Conservation (phyloP, 1,140 invertebrate species). For the Drosophila micromelanica region DNA sequence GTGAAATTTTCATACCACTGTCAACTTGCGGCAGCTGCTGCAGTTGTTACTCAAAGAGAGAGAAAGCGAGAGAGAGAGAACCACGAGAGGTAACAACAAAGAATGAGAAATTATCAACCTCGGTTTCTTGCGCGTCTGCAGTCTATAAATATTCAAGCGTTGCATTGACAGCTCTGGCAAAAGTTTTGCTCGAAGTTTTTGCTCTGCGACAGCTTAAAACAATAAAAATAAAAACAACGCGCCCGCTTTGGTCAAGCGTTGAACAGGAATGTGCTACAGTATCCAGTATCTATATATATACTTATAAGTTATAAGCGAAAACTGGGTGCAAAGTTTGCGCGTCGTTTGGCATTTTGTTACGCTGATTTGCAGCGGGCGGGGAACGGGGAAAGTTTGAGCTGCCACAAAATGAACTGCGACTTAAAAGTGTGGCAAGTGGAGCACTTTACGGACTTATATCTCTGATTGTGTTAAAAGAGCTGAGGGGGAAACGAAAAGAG, state of each 20-base stretch:
- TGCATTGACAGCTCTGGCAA: constrained; percentile 60
- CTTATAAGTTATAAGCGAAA: not conserved
- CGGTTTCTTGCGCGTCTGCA: constrained; percentile 20
- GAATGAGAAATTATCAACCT: constrained; percentile 2
- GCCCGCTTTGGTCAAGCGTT: constrained; percentile 19
- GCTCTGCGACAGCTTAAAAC: constrained; percentile 62
- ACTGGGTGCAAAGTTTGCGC: constrained; percentile 26
- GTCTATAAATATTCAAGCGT: constrained; percentile 69
- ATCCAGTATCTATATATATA: not conserved
- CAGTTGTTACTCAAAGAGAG: not conserved
- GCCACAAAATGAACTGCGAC: constrained; percentile 40
- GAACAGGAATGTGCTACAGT: constrained; percentile 4
- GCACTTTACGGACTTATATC: not conserved
- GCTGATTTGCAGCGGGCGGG: constrained; percentile 30
- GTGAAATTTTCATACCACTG: constrained; percentile 51
- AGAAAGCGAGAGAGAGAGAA: too few species aligned
- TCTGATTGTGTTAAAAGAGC: constrained; percentile 5
- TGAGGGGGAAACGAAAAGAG: too few species aligned
- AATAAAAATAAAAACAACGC: constrained; percentile 59
- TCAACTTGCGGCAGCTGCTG: constrained; percentile 57
- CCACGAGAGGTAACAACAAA: not conserved
- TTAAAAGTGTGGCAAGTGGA: constrained; percentile 1
- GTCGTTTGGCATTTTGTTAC: constrained; percentile 29
- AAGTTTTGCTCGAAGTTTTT: constrained; percentile 60
- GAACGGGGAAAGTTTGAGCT: not conserved